Conservation (phyloP, 2,888 invertebrate genomes). For the Leucoma salicis region DNA sequence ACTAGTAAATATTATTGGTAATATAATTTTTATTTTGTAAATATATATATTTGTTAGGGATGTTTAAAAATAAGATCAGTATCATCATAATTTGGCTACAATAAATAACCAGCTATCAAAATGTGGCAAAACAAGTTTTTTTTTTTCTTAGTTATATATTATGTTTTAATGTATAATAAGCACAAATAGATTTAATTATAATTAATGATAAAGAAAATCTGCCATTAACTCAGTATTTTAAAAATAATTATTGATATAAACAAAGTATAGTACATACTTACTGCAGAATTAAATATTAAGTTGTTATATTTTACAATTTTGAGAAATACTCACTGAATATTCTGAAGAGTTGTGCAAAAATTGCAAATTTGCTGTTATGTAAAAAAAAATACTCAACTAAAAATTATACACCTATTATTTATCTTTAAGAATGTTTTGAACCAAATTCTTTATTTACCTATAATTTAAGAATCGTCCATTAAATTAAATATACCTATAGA, state of each 20-base stretch:
- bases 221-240: constrained; percentile 39
- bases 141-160: constrained; percentile 14
- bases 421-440: background rate
- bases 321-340: too few species aligned
- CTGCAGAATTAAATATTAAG: background rate
- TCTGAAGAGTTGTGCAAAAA: too few species aligned
- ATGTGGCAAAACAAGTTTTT: constrained; percentile 9
- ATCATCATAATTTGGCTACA: background rate
- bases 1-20: background rate
- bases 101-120: background rate
- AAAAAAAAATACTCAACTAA: too few species aligned
- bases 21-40: background rate
- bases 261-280: constrained; percentile 27
- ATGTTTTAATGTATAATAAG: constrained; percentile 22
- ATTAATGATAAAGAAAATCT: constrained; percentile 18
- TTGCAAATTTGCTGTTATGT: too few species aligned
- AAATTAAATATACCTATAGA: constrained; percentile 5
- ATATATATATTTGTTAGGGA: background rate
- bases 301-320: background rate
- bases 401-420: background rate
- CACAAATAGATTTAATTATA: constrained; percentile 29
- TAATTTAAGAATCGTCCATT: constrained; percentile 11
- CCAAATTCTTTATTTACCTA: constrained; percentile 10
- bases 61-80: background rate
- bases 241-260: constrained; percentile 21